phyloP scores from a whole-genome alignment of 2,113 vertebrate genomes.

The Ictidomys tridecemlineatus region DNA sequence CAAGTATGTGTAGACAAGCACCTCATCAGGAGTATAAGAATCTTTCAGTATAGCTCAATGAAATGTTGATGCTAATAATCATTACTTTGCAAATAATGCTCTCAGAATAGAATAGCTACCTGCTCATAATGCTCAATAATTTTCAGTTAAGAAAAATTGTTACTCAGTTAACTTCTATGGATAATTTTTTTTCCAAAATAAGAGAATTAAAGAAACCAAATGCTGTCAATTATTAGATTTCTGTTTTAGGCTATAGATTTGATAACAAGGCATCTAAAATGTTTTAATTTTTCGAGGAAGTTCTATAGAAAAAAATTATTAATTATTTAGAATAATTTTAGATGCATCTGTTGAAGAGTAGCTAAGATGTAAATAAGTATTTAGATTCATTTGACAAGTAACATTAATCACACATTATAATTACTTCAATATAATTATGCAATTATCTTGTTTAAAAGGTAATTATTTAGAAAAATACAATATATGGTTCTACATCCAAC shows the following conservation, averaged over 20 bases:
- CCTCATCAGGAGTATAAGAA: background rate
- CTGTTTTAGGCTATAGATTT: background rate
- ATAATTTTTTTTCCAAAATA: slow-evolving; percentile 8
- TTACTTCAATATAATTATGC: background rate
- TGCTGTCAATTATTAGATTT: slow-evolving; percentile 18
- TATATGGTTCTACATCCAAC: background rate
- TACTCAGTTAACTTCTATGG: background rate
- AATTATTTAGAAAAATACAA: slow-evolving; percentile 43
- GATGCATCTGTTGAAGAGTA: background rate
- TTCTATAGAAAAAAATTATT: background rate
- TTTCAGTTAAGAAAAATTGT: background rate
- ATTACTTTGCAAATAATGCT: background rate
- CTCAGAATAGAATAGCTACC: slow-evolving; percentile 1
- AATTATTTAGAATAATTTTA: slow-evolving; percentile 44
- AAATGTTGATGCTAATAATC: slow-evolving; percentile 43
- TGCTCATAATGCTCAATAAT: background rate
- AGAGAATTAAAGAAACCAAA: slow-evolving; percentile 37
- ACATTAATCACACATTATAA: slow-evolving; percentile 8
- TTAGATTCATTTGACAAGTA: background rate
- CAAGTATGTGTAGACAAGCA: background rate
- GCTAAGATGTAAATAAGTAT: background rate
- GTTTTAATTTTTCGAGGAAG: slow-evolving; percentile 49
- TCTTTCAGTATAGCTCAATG: slow-evolving; percentile 14
- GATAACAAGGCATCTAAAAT: background rate
- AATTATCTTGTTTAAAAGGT: slow-evolving; percentile 11